A percentile compares a stretch with the other conserved stretches of the same genome.
These are phyloP conservation scores for Peromyscus nudipes DNA, from an alignment of 2,797 vertebrate species.

Conservation along the genomic window DNA sequence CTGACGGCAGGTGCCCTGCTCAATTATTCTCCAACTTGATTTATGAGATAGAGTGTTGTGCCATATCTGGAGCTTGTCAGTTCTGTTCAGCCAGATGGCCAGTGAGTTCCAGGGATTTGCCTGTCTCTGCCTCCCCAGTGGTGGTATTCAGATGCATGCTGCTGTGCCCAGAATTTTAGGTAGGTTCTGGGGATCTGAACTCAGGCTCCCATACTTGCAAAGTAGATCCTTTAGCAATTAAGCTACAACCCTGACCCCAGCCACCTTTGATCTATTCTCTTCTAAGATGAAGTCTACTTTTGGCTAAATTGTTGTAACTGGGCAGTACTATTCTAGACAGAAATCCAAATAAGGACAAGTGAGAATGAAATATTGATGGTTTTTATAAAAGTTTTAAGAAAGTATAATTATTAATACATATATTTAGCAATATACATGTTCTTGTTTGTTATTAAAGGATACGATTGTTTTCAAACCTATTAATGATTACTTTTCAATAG, in stretches of 20 bases:
- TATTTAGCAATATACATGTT: background rate
- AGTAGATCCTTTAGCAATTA: background rate
- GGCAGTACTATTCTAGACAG: slow-evolving; percentile 2
- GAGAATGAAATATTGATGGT: slow-evolving; percentile 21
- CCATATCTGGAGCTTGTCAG: background rate
- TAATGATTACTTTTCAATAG: slow-evolving; percentile 4
- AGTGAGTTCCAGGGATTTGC: background rate
- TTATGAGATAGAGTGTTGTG: background rate
- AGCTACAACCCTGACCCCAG: background rate
- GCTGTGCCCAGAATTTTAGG: background rate
- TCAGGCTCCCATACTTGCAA: background rate
- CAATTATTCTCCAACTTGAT: background rate
- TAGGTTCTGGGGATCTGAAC: background rate
- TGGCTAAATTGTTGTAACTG: slow-evolving; percentile 19
- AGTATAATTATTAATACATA: background rate
- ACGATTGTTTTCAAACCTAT: slow-evolving; percentile 5
- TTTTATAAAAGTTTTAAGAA: slow-evolving; percentile 49
- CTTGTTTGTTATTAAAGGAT: slow-evolving; percentile 15
- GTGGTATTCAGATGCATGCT: background rate
- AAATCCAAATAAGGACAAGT: slow-evolving; percentile 12
- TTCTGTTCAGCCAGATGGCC: background rate
- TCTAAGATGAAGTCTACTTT: slow-evolving; percentile 27
- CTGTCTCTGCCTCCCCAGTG: background rate
- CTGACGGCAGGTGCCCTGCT: background rate
- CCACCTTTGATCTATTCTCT: background rate